Conservation (phyloP, 37 sponge, comb jelly and placozoan genomes). For the Diacarnus erythraeanus region DNA sequence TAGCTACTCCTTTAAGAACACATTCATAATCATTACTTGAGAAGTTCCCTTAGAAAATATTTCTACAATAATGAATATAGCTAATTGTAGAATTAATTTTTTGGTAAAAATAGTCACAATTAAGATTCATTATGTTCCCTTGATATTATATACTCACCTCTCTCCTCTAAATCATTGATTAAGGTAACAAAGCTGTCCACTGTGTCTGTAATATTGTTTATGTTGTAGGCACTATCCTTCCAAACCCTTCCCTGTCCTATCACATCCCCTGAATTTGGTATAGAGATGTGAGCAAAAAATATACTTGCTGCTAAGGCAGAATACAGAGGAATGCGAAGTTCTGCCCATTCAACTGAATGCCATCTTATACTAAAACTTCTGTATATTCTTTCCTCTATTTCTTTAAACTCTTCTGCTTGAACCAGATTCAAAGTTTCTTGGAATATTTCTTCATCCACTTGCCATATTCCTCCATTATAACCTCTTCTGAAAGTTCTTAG, state of each 20-base stretch:
- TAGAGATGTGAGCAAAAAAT: background rate
- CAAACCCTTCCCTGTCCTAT: slow-evolving; percentile 17
- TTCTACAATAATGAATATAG: too few relatives aligned
- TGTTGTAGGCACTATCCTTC: slow-evolving; percentile 12
- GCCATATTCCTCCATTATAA: slow-evolving; percentile 48
- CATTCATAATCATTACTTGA: too few relatives aligned
- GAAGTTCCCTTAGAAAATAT: too few relatives aligned
- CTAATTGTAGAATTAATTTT: too few relatives aligned
- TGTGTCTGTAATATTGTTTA: slow-evolving; percentile 8
- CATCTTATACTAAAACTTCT: background rate
- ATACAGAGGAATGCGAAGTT: slow-evolving; percentile 12
- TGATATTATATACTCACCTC: slow-evolving; percentile 25
- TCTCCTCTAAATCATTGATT: slow-evolving; percentile 6
- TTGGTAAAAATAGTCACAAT: too few relatives aligned
- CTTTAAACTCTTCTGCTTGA: background rate
- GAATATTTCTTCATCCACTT: slow-evolving; percentile 35
- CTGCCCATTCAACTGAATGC: slow-evolving; percentile 3
- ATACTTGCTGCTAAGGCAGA: slow-evolving; percentile 38
- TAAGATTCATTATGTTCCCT: too few relatives aligned
- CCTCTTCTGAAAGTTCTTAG: slow-evolving; percentile 24
- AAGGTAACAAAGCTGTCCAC: slow-evolving; percentile 6
- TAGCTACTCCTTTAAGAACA: too few relatives aligned
- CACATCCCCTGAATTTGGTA: slow-evolving; percentile 15
- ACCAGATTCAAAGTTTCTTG: slow-evolving; percentile 2
- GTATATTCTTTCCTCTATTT: background rate